These are phyloP conservation scores for Typhlichthys eigenmanni DNA, from an alignment of 2,797 vertebrate species.

Conservation along the genomic window DNA sequence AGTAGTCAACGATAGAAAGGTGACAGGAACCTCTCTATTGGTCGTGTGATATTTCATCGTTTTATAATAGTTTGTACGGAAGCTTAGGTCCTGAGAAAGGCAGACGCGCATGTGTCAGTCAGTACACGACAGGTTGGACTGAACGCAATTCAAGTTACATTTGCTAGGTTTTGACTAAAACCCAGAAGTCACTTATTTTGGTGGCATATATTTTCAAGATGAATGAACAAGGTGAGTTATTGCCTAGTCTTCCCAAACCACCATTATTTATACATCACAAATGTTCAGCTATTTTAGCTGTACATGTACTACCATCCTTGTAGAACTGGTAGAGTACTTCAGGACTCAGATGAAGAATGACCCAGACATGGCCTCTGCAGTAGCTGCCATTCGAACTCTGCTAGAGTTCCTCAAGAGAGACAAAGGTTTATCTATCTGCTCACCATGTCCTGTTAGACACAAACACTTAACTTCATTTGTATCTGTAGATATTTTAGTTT, in stretches of 20 bases:
- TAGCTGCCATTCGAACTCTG: conserved; percentile 91
- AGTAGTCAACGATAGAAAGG: no score
- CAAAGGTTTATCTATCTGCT: conserved; percentile 77
- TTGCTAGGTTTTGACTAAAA: no score
- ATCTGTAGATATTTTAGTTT: neutral
- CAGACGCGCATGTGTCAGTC: no score
- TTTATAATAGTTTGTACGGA: no score
- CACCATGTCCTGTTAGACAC: neutral
- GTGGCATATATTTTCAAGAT: conserved; percentile 41
- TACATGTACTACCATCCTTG: neutral
- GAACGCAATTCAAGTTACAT: no score
- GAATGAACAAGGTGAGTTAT: conserved; percentile 70
- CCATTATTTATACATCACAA: neutral
- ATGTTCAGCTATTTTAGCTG: neutral
- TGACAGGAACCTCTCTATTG: no score
- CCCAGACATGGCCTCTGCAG: conserved; percentile 93
- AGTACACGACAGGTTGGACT: no score
- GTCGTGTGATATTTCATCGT: no score
- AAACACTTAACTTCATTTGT: neutral
- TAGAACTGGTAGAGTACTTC: conserved; percentile 93
- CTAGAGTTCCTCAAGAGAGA: conserved; percentile 92
- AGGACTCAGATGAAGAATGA: conserved; percentile 86
- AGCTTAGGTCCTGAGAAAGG: no score
- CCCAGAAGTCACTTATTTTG: no score
- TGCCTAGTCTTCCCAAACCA: neutral